Evolutionary conservation across 30 jellyfish, hydroid and myxozoan genomes (phyloP), one percentile per base, ranked within the genome.

Genomic region (Rhopilema esculentum): DNA sequence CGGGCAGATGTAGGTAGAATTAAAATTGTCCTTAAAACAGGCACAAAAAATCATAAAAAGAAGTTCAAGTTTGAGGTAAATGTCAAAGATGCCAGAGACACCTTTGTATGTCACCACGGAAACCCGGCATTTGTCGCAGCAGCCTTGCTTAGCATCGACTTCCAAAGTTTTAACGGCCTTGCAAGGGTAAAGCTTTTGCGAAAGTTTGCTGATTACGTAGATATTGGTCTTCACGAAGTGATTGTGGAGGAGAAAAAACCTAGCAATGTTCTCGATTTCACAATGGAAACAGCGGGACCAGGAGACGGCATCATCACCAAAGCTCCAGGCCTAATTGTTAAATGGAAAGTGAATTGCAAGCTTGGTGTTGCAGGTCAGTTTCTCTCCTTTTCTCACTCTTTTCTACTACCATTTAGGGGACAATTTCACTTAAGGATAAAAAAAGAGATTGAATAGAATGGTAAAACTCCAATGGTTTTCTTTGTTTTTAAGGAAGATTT

Each of bases 271-370:
- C 62, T 72, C 30, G 83, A 79, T 27, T 62, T 91, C 23, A 25
- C 92, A 33, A 76, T 90, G 68, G 90, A 66, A 22, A 75, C 88
- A 19, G 97, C 98, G 4, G 98, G 98, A 8, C 98, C 98, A 40
- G 98, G 98, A 28, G 98, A 89, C 74, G 82, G 89, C 23, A 74
- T 82, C 19, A 28, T 53, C 19, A 72, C 85, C 9, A 85, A 89
- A 67, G 87, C 83, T 18, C 94, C 94, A 8, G 97, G 96, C n/a
- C 21, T 89, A 20, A 82, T 97, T 48, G 63, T 89, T 30, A 74
- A 92, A 16, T 94, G 98, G 98, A 67, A 75, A 49, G 83, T 89
- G 25, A 76, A 61, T 21, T 94, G 98, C 82, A 97, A 95, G 75
- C 73, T 77, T 0, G 94, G 94, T 53, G 20, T 80, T 15, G 91